A percentile compares a stretch with the other conserved stretches of the same genome.
phyloP scores from a whole-genome alignment of 2,113 vertebrate genomes.

The Leptobrachium leishanense region DNA sequence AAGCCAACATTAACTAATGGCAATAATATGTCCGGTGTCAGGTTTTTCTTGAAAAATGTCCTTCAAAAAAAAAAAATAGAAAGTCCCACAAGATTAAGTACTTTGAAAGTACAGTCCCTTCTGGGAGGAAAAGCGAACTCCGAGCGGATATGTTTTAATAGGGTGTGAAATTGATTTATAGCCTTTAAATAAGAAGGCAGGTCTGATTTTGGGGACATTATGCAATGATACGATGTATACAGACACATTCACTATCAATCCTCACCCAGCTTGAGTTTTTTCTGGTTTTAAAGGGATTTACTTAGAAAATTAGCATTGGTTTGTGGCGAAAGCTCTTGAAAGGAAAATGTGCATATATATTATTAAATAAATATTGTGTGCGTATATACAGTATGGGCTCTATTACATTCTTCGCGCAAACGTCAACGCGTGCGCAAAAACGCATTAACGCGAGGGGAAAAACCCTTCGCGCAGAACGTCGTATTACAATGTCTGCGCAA shows the following conservation, averaged over 20 bases:
- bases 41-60: slow-evolving; percentile 30
- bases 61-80: slow-evolving; percentile 26
- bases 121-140: slow-evolving; percentile 34
- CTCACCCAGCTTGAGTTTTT: neutral
- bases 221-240: neutral
- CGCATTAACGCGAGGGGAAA: no score
- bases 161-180: slow-evolving; percentile 33
- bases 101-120: slow-evolving; percentile 19
- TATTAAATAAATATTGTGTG: no score
- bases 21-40: slow-evolving; percentile 37
- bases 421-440: no score
- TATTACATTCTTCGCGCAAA: no score
- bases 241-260: neutral
- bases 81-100: slow-evolving; percentile 32
- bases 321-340: no score
- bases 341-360: no score
- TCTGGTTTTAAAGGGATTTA: neutral
- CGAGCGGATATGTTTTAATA: slow-evolving; percentile 32
- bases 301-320: no score
- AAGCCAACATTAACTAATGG: slow-evolving; percentile 37
- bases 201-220: neutral
- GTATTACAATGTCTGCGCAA: no score
- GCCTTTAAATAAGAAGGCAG: slow-evolving; percentile 15
- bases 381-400: no score
- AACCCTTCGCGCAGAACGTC: no score